Evolutionary conservation across 2,797 vertebrate genomes (phyloP).

Genomic region (Lepidocolaptes lacrymiger): DNA sequence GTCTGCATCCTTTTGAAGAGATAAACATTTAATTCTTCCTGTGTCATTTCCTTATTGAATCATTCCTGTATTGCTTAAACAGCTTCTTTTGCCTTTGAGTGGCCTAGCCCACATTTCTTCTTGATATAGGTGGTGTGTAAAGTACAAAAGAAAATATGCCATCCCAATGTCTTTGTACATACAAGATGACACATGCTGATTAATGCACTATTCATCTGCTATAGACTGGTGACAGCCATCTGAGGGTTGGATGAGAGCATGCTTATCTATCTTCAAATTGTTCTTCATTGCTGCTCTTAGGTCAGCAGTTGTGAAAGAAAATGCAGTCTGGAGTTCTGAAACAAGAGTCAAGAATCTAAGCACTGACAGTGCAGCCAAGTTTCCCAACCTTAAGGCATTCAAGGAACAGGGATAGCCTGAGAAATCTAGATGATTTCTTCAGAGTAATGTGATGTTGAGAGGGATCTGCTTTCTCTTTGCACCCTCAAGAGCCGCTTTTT

Average conservation of each 20-base stretch:
- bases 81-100: not conserved
- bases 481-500: not conserved
- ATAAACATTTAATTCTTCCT: not conserved
- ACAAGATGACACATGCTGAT: not conserved
- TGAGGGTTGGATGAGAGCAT: not conserved
- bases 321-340: not conserved
- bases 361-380: not conserved
- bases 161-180: not conserved
- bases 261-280: not conserved
- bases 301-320: not conserved
- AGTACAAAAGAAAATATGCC: not conserved
- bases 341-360: not conserved
- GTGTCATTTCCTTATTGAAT: slow-evolving; percentile 28
- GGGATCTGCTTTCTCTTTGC: not conserved
- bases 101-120: not conserved
- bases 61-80: not conserved
- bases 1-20: not conserved
- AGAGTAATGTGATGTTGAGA: not conserved
- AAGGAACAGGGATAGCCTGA: not conserved
- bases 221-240: not conserved
- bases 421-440: not conserved
- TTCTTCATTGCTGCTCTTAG: not conserved
- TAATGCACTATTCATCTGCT: not conserved
- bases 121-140: not conserved
- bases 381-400: not conserved